Base-by-base conservation (phyloP, 2,113 vertebrate genomes). In the Diadophis punctatus region DNA sequence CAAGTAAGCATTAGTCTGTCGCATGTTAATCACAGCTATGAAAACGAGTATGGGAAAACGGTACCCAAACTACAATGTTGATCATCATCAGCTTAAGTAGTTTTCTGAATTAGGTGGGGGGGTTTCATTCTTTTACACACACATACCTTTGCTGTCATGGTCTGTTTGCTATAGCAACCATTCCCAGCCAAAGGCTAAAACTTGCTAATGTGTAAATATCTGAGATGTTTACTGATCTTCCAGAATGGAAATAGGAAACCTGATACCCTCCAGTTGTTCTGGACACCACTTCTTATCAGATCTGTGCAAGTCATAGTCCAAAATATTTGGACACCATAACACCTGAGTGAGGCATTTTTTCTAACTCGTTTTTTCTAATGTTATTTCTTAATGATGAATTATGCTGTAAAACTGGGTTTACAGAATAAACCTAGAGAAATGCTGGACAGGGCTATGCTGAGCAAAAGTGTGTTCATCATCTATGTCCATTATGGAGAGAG, bases 21-120 rank as follows among this genome's bases (percentile, higher is more conserved):
- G 96, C 95, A 96, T 89, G 96, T 97, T 97, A 97, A 97, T 96
- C 94, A 90, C 96, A 96, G 95, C 96, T 96, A 94, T 95, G 94
- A 96, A 96, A 97, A 97, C 90, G 7, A 93, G 96, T 74, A 4
- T 93, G 94, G 94, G 96, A 95, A 96, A 96, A 93, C 91, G 90
- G 86, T 91, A 91, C 93, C 91, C 91, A 34, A 93, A 91, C 89
- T 95, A 93, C 94, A 56, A 94, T 85, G 60, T 90, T 91, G 87
- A n/a, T 94, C 92, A 93, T 92, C 55, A 0, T 94, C 95, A 95
- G 92, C n/a, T 46, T 39, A 93, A 94, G 63, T 93, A 89, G 90
- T 74, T 94, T 96, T 96, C 93, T 92, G 18, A 46, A 94, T 93
- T 43, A 3, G 74, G 4, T 3, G 11, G 6, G 30, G 49, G 8